Evolutionary conservation across 2,888 invertebrate genomes (phyloP), one percentile per base, ranked within the genome.

Genomic region (Caenorhabditis macrosperma): DNA sequence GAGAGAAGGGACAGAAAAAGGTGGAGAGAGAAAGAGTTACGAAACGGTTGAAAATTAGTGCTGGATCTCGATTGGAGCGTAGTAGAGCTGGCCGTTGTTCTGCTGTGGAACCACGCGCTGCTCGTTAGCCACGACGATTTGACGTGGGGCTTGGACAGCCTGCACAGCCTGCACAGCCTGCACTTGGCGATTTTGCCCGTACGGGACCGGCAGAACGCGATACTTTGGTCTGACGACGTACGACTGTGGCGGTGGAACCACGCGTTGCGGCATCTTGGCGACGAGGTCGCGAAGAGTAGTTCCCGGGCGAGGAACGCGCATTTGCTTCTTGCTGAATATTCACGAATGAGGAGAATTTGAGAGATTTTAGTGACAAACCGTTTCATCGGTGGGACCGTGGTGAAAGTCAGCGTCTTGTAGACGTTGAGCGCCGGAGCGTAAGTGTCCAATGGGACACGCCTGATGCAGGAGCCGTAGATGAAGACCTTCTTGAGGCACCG

Each of bases 381-480:
- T 24, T 48, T 48, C 4, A 24, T n/a, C 24, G 12, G 22, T 12
- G 7, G 52, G 52, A 33, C 24, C 9, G n/a, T 57, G 35, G 15
- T 48, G 55, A 57, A 63, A 2, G 55, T 63, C 28, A 72, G 12
- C 15, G 55, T 72, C 22, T 44, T 48, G 55, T 59, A 74, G 1
- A 74, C 59, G 12, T 64, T 74, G 0, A 41, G 2, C 1, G 74
- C 15, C 1, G 46, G 30, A 17, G 12, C 9, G 38, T 74, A 59
- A 0, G 33, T 28, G 1, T 28, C 22, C 35, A 57, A 35, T 12
- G 74, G 64, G 4, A 64, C 41, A 46, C 74, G 64, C 24, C 41
- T 64, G 41, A 74, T 74, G 50, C 15, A 41, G n/a, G 38, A 22
- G 0, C 74, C 74, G 30, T 64, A 74, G 12, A 74, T 74, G 48